phyloP scores from a whole-genome alignment of 2,113 vertebrate species.

The Ibidorhyncha struthersii region DNA sequence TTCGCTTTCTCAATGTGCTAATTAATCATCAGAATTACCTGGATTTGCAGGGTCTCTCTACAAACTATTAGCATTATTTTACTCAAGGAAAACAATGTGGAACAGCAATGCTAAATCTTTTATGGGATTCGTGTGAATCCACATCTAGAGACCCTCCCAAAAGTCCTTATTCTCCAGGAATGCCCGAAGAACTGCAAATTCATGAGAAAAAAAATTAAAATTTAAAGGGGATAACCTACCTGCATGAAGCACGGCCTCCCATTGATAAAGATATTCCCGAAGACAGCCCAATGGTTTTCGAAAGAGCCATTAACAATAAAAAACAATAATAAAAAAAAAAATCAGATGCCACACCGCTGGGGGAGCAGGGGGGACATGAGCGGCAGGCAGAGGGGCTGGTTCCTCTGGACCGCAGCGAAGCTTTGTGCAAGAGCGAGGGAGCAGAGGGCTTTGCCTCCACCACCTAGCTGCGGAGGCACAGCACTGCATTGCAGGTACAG shows the following conservation, averaged over 20 bases:
- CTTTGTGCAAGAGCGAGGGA: slow-evolving; percentile 52
- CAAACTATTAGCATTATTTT: neutral
- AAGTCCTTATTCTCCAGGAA: neutral
- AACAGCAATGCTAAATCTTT: neutral
- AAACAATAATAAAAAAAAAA: neutral
- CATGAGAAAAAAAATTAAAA: fast-evolving
- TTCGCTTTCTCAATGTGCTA: neutral
- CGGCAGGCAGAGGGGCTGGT: slow-evolving; percentile 6
- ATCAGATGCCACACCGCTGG: neutral
- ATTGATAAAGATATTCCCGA: slow-evolving; percentile 69
- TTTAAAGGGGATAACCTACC: slow-evolving; percentile 67
- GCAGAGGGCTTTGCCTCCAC: slow-evolving; percentile 54
- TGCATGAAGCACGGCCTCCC: slow-evolving; percentile 89
- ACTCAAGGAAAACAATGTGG: neutral
- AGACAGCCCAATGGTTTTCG: slow-evolving; percentile 57
- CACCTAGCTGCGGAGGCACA: slow-evolving; percentile 79
- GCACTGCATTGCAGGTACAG: slow-evolving; percentile 92
- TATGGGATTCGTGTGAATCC: fast-evolving
- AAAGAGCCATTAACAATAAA: slow-evolving; percentile 74
- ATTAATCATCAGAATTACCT: neutral
- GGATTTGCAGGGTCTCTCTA: neutral
- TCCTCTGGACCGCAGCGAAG: neutral
- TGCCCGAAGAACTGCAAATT: neutral
- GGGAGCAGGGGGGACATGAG: slow-evolving; percentile 3
- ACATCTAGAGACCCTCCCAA: neutral